A percentile compares a stretch with the other conserved stretches of the same genome.
Conservation (phyloP, 2,113 vertebrate genomes). For the Phrynosoma blainvillii region DNA sequence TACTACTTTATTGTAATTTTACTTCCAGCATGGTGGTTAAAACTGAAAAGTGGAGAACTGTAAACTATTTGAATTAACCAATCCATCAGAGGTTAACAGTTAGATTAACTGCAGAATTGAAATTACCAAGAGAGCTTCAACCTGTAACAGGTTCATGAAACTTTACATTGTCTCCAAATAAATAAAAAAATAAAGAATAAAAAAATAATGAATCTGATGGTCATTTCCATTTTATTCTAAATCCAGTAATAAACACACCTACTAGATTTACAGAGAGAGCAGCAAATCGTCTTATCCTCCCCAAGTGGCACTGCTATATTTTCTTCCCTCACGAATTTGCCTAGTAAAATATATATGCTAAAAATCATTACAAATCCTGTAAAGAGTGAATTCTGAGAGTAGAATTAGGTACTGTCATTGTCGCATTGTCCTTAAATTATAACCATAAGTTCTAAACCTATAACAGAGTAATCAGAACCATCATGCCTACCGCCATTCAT, state of each 20-base stretch:
- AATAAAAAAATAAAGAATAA: neutral
- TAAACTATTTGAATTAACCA: neutral
- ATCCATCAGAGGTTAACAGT: neutral
- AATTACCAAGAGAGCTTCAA: neutral
- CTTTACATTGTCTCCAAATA: too few relatives aligned
- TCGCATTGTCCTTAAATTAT: neutral
- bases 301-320: neutral
- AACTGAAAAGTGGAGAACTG: too few relatives aligned
- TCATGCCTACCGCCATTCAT: neutral
- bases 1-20: neutral
- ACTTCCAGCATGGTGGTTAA: neutral
- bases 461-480: too few relatives aligned
- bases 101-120: neutral
- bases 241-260: neutral
- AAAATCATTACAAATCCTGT: neutral
- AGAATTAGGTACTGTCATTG: neutral
- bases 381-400: neutral
- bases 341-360: neutral
- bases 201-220: neutral
- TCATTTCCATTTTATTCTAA: neutral
- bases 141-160: too few relatives aligned
- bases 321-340: neutral
- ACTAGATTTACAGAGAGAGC: neutral
- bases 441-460: neutral
- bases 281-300: neutral